phyloP scores from a whole-genome alignment of 2,113 vertebrate genomes.

The Piprites chloris region DNA sequence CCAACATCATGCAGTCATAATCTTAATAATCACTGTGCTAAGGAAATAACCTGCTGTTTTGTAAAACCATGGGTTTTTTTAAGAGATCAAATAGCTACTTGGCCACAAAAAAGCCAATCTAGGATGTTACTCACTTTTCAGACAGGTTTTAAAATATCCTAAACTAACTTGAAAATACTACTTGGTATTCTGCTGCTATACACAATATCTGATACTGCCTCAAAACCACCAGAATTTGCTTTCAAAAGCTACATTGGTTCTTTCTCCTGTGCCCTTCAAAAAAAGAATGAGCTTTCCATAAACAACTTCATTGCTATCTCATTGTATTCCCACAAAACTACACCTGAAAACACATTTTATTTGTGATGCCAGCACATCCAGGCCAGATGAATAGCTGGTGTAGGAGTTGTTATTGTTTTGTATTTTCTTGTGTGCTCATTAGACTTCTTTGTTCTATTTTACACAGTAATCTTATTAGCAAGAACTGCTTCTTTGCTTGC shows the following conservation, averaged over 20 bases:
- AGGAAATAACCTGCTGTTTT: not conserved
- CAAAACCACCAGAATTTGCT: not conserved
- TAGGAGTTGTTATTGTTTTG: not conserved
- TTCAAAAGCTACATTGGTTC: not conserved
- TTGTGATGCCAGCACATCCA: not conserved
- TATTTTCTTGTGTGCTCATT: not conserved
- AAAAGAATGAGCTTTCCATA: not conserved
- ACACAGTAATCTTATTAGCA: not conserved
- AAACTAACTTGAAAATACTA: not conserved
- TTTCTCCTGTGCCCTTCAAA: not conserved
- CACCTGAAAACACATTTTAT: not conserved
- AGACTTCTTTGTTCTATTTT: not conserved
- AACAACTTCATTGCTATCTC: not conserved
- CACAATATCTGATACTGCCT: not conserved
- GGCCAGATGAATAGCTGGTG: not conserved
- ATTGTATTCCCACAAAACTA: not conserved
- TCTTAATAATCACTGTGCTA: not conserved
- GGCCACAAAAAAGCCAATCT: not conserved
- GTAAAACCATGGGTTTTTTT: rapidly evolving
- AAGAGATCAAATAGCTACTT: not conserved
- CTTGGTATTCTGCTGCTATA: not conserved
- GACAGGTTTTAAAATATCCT: not conserved
- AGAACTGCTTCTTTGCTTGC: not conserved
- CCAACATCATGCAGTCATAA: not conserved
- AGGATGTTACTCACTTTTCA: not conserved